phyloP scores from a whole-genome alignment of 2,113 vertebrate genomes.

The Hiodon tergisus region DNA sequence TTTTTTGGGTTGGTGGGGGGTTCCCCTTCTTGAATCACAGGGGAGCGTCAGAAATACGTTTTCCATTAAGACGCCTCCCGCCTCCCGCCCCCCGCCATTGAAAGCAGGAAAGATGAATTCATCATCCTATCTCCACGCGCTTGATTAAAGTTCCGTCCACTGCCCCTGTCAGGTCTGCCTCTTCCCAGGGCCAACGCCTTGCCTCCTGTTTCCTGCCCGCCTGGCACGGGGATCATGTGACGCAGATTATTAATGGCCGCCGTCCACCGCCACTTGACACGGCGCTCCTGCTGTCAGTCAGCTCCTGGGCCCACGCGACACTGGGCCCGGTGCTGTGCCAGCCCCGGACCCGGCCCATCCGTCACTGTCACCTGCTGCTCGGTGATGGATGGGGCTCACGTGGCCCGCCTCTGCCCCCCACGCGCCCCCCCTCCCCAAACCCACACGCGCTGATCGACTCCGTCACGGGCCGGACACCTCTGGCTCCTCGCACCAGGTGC shows the following conservation, averaged over 20 bases:
- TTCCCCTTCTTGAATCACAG: neutral
- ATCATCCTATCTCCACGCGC: constrained; percentile 77
- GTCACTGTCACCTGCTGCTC: constrained; percentile 91
- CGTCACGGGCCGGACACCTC: constrained; percentile 68
- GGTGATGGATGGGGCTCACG: constrained; percentile 86
- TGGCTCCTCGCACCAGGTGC: constrained; percentile 73
- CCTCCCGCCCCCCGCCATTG: constrained; percentile 37
- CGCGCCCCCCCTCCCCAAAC: constrained; percentile 58
- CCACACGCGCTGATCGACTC: too few species aligned
- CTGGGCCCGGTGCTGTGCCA: constrained; percentile 89
- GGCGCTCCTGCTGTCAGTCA: constrained; percentile 97
- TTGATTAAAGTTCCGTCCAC: constrained; percentile 87
- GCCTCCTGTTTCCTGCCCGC: constrained; percentile 43
- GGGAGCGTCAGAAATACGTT: neutral
- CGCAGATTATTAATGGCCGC: constrained; percentile 98
- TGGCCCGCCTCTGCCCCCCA: constrained; percentile 31
- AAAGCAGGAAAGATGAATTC: constrained; percentile 66
- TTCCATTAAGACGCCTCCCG: constrained; percentile 40
- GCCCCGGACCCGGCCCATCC: constrained; percentile 82
- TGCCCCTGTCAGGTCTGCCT: constrained; percentile 70
- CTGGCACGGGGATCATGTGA: constrained; percentile 72
- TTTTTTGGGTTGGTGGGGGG: too few species aligned
- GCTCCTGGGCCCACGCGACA: constrained; percentile 83
- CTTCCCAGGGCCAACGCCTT: constrained; percentile 80
- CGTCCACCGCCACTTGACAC: constrained; percentile 96